Evolutionary conservation across 2,888 invertebrate species (phyloP).

Genomic region (Eupithecia exiguata): DNA sequence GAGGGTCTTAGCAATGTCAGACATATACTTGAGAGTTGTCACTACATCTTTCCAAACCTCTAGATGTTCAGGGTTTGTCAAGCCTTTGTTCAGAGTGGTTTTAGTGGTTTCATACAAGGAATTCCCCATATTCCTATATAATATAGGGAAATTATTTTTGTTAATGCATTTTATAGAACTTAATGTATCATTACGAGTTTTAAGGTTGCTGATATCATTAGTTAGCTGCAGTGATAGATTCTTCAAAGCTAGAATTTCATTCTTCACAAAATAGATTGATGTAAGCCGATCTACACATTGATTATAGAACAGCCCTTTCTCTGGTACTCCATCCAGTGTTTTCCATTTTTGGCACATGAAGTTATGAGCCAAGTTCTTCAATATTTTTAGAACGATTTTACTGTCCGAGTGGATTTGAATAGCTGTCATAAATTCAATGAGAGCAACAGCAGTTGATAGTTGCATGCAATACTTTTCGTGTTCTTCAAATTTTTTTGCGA

Average conservation of each 20-base stretch:
- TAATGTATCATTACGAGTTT: slow-evolving; percentile 84
- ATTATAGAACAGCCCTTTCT: slow-evolving; percentile 87
- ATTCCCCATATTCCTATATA: slow-evolving; percentile 87
- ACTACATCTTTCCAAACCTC: slow-evolving; percentile 87
- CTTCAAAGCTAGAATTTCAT: slow-evolving; percentile 83
- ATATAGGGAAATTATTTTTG: slow-evolving; percentile 86
- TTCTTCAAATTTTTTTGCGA: slow-evolving; percentile 68
- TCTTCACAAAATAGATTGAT: slow-evolving; percentile 85
- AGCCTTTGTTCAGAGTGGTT: slow-evolving; percentile 72
- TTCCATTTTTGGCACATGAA: slow-evolving; percentile 88
- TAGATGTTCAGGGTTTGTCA: slow-evolving; percentile 85
- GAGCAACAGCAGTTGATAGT: slow-evolving; percentile 80
- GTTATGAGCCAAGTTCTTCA: slow-evolving; percentile 68
- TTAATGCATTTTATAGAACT: slow-evolving; percentile 86
- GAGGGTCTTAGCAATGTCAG: slow-evolving; percentile 86
- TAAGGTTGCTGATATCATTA: slow-evolving; percentile 83
- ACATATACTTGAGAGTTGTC: slow-evolving; percentile 85
- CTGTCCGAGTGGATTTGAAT: slow-evolving; percentile 75
- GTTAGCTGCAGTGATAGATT: slow-evolving; percentile 82
- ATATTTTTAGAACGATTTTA: slow-evolving; percentile 69
- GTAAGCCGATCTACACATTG: slow-evolving; percentile 86
- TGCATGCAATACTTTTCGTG: slow-evolving; percentile 81
- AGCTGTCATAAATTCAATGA: slow-evolving; percentile 81
- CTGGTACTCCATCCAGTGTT: slow-evolving; percentile 83
- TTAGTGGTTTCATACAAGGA: slow-evolving; percentile 84